These are phyloP conservation scores for Falcaria lacertinaria DNA, from an alignment of 2,888 invertebrate genomes.

Conservation along the genomic window DNA sequence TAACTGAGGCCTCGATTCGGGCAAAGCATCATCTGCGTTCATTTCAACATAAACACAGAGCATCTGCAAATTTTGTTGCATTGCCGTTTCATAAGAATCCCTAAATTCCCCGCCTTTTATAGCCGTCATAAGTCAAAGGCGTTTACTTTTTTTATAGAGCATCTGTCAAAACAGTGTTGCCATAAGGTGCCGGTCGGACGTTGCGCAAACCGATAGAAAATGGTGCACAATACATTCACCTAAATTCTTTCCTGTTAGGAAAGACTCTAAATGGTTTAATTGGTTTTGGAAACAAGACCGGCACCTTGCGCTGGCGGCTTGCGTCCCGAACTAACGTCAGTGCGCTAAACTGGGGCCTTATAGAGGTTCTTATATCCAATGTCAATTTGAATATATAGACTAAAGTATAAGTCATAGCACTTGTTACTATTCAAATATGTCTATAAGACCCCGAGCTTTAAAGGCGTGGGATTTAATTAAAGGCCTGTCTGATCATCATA, in stretches of 20 bases:
- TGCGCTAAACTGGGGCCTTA: slow-evolving; percentile 20
- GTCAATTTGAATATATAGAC: neutral
- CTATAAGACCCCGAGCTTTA: slow-evolving; percentile 1
- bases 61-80: slow-evolving; percentile 31
- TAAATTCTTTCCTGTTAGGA: slow-evolving; percentile 37
- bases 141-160: slow-evolving; percentile 48
- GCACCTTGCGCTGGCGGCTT: slow-evolving; percentile 1
- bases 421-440: neutral
- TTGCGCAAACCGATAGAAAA: slow-evolving; percentile 31
- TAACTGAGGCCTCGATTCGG: neutral
- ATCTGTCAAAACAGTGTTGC: slow-evolving; percentile 58
- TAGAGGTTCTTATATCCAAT: slow-evolving; percentile 5
- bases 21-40: neutral
- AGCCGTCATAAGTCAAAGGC: slow-evolving; percentile 42
- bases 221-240: slow-evolving; percentile 37
- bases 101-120: slow-evolving; percentile 36
- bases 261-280: slow-evolving; percentile 57
- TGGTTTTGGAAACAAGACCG: slow-evolving; percentile 51
- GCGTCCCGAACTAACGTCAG: neutral
- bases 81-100: slow-evolving; percentile 29
- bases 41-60: slow-evolving; percentile 1
- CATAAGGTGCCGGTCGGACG: slow-evolving; percentile 17
- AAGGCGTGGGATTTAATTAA: too few relatives aligned
- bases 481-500: too few relatives aligned
- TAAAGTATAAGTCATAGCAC: too few relatives aligned